Evolutionary conservation across 2,888 invertebrate genomes (phyloP), one percentile per base, ranked within the genome.

Genomic region (Eristalis intricaria): DNA sequence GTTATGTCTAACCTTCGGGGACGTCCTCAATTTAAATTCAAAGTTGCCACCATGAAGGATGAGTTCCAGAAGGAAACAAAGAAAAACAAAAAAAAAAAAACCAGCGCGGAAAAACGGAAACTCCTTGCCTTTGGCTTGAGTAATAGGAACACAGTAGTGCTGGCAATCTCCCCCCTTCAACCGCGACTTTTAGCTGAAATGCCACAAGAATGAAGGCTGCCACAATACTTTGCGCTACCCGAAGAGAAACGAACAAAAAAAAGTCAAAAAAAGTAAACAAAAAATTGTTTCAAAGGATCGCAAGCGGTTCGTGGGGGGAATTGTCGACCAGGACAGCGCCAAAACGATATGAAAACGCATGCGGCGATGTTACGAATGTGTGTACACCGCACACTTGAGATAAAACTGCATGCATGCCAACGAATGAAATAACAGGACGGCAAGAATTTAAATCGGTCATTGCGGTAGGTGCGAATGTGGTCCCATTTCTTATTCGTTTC

Each of bases 1-100:
- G 66, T 83, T 76, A 66, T 66, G 75, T 86, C 83, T 86, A 83
- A 83, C 86, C 86, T 86, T 86, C 86, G 82, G 86, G 86, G 78
- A 86, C 66, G 82, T 86, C 74, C 82, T 83, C 78, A 86, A 83
- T 83, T 83, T 75, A 78, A 86, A 86, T 86, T 86, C 78, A 86
- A 86, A 86, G 74, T 74, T 74, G 50, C 61, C 65, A 61, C 69
- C 56, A 78, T 70, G 82, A 82, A 78, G 69, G 70, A 81, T 70
- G 70, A 70, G 23, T 61, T 68, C 22, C 68, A 56, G 15, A 43
- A 19, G 32, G 13, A 23, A 50, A 23, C 1, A 15, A 4, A 60
- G 15, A 78, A 40, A 71, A n/a, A n/a, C n/a, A n/a, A n/a, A 40
- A 11, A 13, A 40, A 40, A 43, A 43, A 43, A 43, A n/a, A 1